Evolutionary conservation across 2,797 vertebrate genomes (phyloP).

Genomic region (Ctenochaetus hawaiiensis): DNA sequence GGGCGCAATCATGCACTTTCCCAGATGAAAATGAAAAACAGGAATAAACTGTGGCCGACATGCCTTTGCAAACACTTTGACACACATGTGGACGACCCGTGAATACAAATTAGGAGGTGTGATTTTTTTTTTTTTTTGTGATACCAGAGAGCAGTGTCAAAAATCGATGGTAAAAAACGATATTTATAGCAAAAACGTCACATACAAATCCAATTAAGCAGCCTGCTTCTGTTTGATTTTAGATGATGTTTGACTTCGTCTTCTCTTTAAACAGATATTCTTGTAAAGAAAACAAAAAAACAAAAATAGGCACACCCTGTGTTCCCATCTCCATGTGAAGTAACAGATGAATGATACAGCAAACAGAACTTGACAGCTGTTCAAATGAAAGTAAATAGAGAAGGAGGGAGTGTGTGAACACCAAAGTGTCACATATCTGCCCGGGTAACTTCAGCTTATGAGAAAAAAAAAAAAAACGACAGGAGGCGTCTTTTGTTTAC

Average conservation of each 20-base stretch:
- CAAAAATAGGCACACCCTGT: neutral
- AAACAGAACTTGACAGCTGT: slow-evolving; percentile 44
- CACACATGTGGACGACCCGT: neutral
- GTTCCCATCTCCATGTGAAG: neutral
- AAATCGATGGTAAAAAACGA: neutral
- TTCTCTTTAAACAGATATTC: slow-evolving; percentile 17
- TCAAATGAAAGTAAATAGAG: slow-evolving; percentile 44
- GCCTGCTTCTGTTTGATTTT: neutral
- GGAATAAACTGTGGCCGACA: slow-evolving; percentile 18
- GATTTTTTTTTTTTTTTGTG: slow-evolving; percentile 21
- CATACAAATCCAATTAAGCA: neutral
- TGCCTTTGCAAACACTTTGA: slow-evolving; percentile 23
- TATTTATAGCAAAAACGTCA: neutral
- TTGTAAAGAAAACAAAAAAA: neutral
- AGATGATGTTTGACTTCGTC: neutral
- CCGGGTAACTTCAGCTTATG: neutral
- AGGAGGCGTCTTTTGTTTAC: neutral
- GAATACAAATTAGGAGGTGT: slow-evolving; percentile 52
- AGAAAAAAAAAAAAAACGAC: neutral
- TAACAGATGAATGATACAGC: neutral
- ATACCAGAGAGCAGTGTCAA: slow-evolving; percentile 1
- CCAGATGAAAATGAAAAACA: slow-evolving; percentile 16
- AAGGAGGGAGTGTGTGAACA: slow-evolving; percentile 9
- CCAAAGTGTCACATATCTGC: neutral
- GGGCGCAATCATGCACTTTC: slow-evolving; percentile 24